These are phyloP conservation scores for Orientallactaga sibirica DNA, from an alignment of 2,797 vertebrate species.

Conservation along the genomic window DNA sequence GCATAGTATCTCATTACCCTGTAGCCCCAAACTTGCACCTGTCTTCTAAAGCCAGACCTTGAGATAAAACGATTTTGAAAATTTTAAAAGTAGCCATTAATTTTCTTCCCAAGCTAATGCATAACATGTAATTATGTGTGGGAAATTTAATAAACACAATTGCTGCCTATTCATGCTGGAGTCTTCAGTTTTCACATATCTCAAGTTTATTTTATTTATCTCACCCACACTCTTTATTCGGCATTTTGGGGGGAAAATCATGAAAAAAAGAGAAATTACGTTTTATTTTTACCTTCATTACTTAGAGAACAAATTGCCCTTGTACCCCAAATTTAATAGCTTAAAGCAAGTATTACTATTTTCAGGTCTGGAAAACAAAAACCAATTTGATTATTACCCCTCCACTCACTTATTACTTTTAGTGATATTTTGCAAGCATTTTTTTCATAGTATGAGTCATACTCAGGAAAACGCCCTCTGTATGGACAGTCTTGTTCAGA, in stretches of 20 bases:
- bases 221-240: background rate
- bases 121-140: constrained; percentile 39
- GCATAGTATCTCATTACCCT: background rate
- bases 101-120: constrained; percentile 5
- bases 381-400: background rate
- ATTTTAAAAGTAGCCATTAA: constrained; percentile 44
- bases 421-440: background rate
- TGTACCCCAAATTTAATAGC: background rate
- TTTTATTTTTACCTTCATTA: background rate
- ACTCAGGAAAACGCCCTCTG: background rate
- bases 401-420: background rate
- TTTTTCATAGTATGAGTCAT: background rate
- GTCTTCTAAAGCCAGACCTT: constrained; percentile 27
- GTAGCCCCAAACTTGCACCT: background rate
- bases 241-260: background rate
- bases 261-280: background rate
- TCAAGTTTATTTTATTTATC: background rate
- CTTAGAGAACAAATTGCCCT: background rate
- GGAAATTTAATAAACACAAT: constrained; percentile 53
- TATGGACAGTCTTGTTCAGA: background rate
- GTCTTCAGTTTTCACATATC: constrained; percentile 19
- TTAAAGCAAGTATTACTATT: background rate
- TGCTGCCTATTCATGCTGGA: background rate
- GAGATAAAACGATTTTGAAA: constrained; percentile 21
- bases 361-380: background rate